These are phyloP conservation scores for Chrysochloris asiatica DNA, from an alignment of 2,113 vertebrate species.

Conservation along the genomic window DNA sequence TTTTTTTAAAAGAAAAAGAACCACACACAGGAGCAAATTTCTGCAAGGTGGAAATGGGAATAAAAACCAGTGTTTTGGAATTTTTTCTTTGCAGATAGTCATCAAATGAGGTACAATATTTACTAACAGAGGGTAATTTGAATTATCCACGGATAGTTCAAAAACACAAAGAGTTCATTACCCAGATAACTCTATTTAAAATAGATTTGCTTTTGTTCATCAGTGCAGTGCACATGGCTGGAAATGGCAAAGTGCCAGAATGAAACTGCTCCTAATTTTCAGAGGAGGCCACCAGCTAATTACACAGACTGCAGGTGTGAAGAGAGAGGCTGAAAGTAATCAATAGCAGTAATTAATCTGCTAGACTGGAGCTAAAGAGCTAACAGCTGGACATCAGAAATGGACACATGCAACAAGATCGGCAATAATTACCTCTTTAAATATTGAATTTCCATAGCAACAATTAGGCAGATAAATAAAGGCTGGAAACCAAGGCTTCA, in stretches of 20 bases:
- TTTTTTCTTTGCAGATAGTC: conserved; percentile 70
- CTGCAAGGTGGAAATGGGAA: conserved; percentile 66
- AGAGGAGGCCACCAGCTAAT: conserved; percentile 90
- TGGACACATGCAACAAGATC: conserved; percentile 92
- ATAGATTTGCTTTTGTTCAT: conserved; percentile 89
- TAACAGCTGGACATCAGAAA: conserved; percentile 93
- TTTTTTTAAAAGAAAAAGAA: too few relatives aligned
- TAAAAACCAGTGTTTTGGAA: conserved; percentile 66
- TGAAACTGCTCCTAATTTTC: conserved; percentile 91
- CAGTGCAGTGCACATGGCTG: conserved; percentile 84
- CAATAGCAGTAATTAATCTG: conserved; percentile 94
- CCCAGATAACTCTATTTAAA: conserved; percentile 88
- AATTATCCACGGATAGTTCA: conserved; percentile 82
- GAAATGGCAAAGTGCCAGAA: conserved; percentile 89
- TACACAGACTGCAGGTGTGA: conserved; percentile 92
- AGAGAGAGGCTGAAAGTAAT: conserved; percentile 91
- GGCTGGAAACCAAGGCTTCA: conserved; percentile 84
- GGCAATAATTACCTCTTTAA: conserved; percentile 93
- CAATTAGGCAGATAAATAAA: conserved; percentile 90
- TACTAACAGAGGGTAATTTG: conserved; percentile 83
- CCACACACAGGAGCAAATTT: conserved; percentile 64
- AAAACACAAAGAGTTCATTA: conserved; percentile 85
- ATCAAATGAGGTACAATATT: conserved; percentile 81
- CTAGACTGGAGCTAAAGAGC: conserved; percentile 92
- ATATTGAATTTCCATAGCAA: conserved; percentile 93